phyloP scores from a whole-genome alignment of 2,113 vertebrate genomes.

The Mus pahari region DNA sequence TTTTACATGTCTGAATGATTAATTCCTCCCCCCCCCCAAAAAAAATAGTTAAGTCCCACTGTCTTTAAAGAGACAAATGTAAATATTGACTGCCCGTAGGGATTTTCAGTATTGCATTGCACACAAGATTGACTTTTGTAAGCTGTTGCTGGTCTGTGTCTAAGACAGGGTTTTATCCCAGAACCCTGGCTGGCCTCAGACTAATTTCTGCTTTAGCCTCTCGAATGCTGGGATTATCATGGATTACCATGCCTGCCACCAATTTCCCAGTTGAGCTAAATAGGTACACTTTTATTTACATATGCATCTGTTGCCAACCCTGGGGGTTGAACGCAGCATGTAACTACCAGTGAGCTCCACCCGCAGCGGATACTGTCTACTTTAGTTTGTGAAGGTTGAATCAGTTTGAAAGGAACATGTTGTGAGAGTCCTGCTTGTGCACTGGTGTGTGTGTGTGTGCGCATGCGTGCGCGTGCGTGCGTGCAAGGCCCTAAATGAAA shows the following conservation, averaged over 20 bases:
- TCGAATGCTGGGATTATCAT: not conserved
- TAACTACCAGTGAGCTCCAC: not conserved
- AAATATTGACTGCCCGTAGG: not conserved
- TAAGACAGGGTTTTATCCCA: not conserved
- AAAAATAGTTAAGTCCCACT: not conserved
- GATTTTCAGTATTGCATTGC: not conserved
- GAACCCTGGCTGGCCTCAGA: not conserved
- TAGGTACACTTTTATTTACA: not conserved
- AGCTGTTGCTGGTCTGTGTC: not conserved
- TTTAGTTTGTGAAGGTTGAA: constrained; percentile 26
- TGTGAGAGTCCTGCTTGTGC: not conserved
- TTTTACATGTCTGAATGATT: constrained; percentile 20
- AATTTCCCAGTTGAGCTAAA: not conserved
- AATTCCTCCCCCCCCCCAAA: no score
- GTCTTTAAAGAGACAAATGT: constrained; percentile 63
- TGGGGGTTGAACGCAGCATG: not conserved
- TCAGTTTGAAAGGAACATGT: not conserved
- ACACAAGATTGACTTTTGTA: constrained; percentile 21
- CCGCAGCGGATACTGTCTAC: not conserved
- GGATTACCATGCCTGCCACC: not conserved
- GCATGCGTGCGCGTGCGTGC: no score
- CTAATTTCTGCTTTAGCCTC: not conserved
- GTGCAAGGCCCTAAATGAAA: not conserved
- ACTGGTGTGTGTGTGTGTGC: not conserved
- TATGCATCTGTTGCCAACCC: not conserved